These are phyloP conservation scores for Halichoerus grypus DNA, from an alignment of 2,113 vertebrate genomes.

Conservation along the genomic window DNA sequence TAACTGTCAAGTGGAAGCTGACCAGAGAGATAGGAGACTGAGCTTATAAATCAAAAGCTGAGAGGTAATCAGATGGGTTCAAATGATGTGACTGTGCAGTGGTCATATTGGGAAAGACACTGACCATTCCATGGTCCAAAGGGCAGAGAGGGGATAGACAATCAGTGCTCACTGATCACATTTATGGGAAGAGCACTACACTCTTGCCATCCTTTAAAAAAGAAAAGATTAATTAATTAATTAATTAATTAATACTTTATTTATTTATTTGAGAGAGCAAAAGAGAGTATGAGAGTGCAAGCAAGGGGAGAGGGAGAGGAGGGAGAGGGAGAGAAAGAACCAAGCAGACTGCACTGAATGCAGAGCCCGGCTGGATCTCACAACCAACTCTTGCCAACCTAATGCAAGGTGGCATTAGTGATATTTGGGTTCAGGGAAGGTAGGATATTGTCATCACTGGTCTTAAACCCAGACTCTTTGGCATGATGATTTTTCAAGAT, in stretches of 20 bases:
- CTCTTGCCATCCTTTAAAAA: background rate
- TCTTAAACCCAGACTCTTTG: background rate
- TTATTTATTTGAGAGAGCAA: background rate
- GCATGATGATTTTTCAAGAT: background rate
- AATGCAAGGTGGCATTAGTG: background rate
- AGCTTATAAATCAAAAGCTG: background rate
- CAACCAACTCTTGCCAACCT: background rate
- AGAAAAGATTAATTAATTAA: background rate
- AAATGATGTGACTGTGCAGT: background rate
- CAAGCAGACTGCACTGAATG: background rate
- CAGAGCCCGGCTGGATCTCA: background rate
- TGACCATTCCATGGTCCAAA: background rate
- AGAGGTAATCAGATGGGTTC: background rate
- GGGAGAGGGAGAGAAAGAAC: background rate
- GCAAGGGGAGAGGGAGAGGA: background rate
- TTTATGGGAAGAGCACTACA: background rate
- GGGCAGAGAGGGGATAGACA: background rate
- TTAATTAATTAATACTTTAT: background rate
- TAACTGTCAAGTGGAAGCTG: background rate
- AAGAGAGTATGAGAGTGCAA: background rate
- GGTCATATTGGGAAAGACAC: background rate
- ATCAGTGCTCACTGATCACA: background rate
- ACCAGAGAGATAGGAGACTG: background rate
- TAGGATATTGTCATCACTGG: background rate
- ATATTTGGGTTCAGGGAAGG: background rate